Base-by-base conservation (phyloP, 2,888 invertebrate species). In the Ectemnius lituratus region DNA sequence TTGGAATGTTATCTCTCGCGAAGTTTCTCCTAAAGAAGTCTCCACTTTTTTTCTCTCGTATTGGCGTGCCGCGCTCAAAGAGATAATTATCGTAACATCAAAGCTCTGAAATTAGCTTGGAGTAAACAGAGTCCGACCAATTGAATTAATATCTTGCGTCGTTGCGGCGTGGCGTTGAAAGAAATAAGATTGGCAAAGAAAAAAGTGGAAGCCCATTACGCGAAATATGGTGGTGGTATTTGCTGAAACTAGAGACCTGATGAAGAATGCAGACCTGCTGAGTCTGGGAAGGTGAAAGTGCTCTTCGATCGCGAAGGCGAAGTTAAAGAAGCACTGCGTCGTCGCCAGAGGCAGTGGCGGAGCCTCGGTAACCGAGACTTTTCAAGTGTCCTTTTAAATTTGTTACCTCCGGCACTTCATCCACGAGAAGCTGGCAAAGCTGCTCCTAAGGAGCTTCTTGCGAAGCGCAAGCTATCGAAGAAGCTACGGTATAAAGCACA, bases 1-100 rank as follows among this genome's bases (percentile, higher is more conserved):
- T 78, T 73, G 70, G 64, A 67, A 73, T 65, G 28, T 72, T 75
- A 73, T 68, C 66, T 62, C 59, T 56, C 58, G 64, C 61, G 56
- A 37, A 37, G 11, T 37, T 37, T 70, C 60, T 60, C 20, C 37
- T 37, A 37, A 37, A 37, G 13, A 6, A 4, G 52, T n/a, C 52
- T 52, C 16, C 0, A 11, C 16, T 52, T 20, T 27, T 23, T 45
- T 58, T 18, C 23, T 45, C 49, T 18, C 23, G 2, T 27, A 45
- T 27, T 49, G 28, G n/a, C 16, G 28, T 37, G 11, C 18, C 47
- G n/a, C 23, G 11, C 18, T 66, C n/a, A 47, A 45, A 62, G 56
- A 57, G 57, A 47, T 56, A 61, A 70, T 73, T 73, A 64, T 70
- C 56, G 37, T 20, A 49, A 46, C 61, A 20, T 63, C 60, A 52